phyloP scores from a whole-genome alignment of 2,797 vertebrate species.

The Xiphorhynchus erythropygius region DNA sequence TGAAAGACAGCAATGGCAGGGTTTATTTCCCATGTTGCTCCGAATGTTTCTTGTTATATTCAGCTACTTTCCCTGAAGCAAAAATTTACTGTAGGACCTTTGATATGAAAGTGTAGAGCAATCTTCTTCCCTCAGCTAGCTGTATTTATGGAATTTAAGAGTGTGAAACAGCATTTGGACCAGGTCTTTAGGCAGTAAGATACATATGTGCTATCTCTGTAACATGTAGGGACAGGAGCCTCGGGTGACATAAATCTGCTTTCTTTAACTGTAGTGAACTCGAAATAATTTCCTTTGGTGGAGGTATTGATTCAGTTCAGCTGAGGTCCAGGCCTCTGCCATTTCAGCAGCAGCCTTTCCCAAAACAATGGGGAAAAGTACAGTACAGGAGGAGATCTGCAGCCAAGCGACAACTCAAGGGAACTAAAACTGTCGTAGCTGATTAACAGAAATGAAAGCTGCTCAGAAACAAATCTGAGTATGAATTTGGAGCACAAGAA shows the following conservation, averaged over 20 bases:
- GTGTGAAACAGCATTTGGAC: background rate
- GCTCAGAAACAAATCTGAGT: slow-evolving; percentile 61
- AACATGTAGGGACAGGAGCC: background rate
- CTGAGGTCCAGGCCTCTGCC: background rate
- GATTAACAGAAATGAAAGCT: slow-evolving; percentile 68
- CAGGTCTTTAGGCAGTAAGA: background rate
- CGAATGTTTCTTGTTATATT: background rate
- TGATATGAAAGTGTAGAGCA: background rate
- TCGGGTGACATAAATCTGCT: background rate
- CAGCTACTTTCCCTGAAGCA: background rate
- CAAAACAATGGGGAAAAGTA: background rate
- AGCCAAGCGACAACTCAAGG: slow-evolving; percentile 41
- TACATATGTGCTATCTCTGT: background rate
- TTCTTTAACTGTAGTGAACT: background rate
- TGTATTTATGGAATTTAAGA: background rate
- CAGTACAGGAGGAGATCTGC: background rate
- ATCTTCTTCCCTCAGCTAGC: background rate
- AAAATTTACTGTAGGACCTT: background rate
- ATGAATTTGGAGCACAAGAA: slow-evolving; percentile 54
- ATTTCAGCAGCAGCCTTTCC: background rate
- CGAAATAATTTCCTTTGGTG: background rate
- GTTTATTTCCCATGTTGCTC: background rate
- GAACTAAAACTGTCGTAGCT: slow-evolving; percentile 56
- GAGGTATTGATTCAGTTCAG: background rate
- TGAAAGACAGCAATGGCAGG: background rate